phyloP scores from a whole-genome alignment of 92 coral and sea anemone genomes.

The Siderastrea siderea region DNA sequence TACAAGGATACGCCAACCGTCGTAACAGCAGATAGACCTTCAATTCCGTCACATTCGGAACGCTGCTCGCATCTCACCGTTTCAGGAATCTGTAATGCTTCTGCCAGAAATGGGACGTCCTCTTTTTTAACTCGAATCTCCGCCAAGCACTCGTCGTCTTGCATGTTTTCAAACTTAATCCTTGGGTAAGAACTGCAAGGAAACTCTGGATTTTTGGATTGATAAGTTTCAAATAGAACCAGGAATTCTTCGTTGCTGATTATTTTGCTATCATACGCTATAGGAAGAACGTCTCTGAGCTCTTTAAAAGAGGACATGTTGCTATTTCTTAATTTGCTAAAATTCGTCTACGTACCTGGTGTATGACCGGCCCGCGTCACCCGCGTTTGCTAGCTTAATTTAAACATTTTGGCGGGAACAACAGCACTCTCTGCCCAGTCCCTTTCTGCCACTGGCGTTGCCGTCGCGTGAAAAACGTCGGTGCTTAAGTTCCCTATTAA shows the following conservation, averaged over 20 bases:
- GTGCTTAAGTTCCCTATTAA: slow-evolving; percentile 42
- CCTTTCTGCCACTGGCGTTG: slow-evolving; percentile 7
- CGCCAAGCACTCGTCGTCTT: slow-evolving; percentile 55
- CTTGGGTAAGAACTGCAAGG: slow-evolving; percentile 51
- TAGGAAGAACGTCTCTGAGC: slow-evolving; percentile 7
- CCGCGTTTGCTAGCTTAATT: slow-evolving; percentile 38
- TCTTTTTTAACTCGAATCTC: slow-evolving; percentile 36
- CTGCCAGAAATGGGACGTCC: slow-evolving; percentile 40
- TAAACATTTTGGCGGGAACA: slow-evolving; percentile 48
- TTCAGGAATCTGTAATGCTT: slow-evolving; percentile 44
- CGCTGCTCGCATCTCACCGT: slow-evolving; percentile 33
- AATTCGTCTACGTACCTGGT: slow-evolving; percentile 2
- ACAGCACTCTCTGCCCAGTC: slow-evolving; percentile 32
- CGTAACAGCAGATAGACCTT: slow-evolving; percentile 52
- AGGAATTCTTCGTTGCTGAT: slow-evolving; percentile 47
- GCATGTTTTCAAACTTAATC: slow-evolving; percentile 48
- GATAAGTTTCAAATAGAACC: slow-evolving; percentile 37
- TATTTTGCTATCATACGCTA: slow-evolving; percentile 29
- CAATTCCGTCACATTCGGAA: slow-evolving; percentile 46
- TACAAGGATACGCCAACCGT: slow-evolving; percentile 55
- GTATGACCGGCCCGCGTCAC: background rate
- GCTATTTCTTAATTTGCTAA: slow-evolving; percentile 4
- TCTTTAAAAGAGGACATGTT: slow-evolving; percentile 37
- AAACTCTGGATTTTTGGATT: slow-evolving; percentile 36
- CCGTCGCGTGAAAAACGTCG: slow-evolving; percentile 21